Conservation (phyloP, 1,140 invertebrate species). For the fruit fly (Drosophila melanogaster) region DNA sequence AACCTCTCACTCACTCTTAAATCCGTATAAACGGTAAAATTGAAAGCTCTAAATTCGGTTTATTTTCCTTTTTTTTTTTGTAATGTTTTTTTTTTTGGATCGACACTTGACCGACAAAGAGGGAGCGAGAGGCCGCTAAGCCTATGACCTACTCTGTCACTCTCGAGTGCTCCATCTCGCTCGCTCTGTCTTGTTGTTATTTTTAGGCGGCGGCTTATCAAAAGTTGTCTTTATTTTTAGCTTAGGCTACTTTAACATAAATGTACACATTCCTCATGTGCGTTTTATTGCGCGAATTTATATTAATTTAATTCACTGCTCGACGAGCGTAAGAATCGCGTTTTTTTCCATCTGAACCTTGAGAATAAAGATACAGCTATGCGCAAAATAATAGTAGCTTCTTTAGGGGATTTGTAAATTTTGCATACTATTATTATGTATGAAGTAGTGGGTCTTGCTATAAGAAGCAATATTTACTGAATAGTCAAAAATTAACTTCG, state of each 20-base stretch:
- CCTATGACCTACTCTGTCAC: slow-evolving; percentile 44
- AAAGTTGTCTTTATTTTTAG: slow-evolving; percentile 68
- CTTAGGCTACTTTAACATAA: slow-evolving; percentile 57
- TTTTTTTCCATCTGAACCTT: slow-evolving; percentile 25
- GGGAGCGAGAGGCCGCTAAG: slow-evolving; percentile 23
- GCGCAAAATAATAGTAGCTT: neutral
- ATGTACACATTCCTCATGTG: slow-evolving; percentile 37
- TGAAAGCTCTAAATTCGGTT: slow-evolving; percentile 26
- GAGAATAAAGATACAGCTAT: neutral
- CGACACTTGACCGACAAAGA: slow-evolving; percentile 41
- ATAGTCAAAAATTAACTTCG: neutral
- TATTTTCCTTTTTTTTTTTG: slow-evolving; percentile 8
- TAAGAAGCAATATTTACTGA: neutral
- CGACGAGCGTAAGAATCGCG: slow-evolving; percentile 36
- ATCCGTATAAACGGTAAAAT: slow-evolving; percentile 23
- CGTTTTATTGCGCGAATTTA: slow-evolving; percentile 67
- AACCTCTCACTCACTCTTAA: neutral
- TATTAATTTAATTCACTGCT: slow-evolving; percentile 72
- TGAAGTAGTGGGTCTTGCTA: neutral
- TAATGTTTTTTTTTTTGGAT: slow-evolving; percentile 10
- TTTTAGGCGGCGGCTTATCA: slow-evolving; percentile 70
- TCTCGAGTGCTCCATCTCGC: slow-evolving; percentile 4
- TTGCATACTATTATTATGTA: too few relatives aligned
- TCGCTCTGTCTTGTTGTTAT: slow-evolving; percentile 39
- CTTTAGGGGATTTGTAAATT: too few relatives aligned